Percentiles rank a stretch among this genome's conserved stretches.
Conservation (phyloP, 1,140 invertebrate species). For the Gonatopus flavifemur region DNA sequence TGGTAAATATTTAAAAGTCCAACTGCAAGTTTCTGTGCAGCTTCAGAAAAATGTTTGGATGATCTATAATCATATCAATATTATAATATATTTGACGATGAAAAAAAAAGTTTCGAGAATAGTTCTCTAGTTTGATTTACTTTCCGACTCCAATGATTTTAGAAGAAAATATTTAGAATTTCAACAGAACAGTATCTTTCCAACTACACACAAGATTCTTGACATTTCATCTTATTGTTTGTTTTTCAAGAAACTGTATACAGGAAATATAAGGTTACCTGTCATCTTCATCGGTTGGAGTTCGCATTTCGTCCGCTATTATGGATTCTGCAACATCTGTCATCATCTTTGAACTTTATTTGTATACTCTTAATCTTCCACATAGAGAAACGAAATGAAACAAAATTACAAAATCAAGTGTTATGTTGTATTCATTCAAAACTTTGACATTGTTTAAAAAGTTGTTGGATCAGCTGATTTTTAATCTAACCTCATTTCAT, state of each 20-base stretch:
- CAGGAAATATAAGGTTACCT: constrained; percentile 31
- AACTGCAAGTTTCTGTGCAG: constrained; percentile 37
- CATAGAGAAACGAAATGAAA: too few relatives aligned
- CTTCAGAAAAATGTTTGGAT: constrained; percentile 40
- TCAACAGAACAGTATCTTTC: too few relatives aligned
- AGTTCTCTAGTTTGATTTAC: not conserved
- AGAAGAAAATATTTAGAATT: not conserved
- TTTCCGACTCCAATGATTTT: not conserved
- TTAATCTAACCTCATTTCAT: too few relatives aligned
- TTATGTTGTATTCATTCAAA: too few relatives aligned
- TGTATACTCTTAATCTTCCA: not conserved
- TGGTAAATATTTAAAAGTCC: constrained; percentile 47
- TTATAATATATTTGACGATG: constrained; percentile 26
- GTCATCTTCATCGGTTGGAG: constrained; percentile 20
- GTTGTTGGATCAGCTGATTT: too few relatives aligned
- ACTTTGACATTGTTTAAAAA: too few relatives aligned
- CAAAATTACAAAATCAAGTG: too few relatives aligned
- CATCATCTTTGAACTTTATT: constrained; percentile 39
- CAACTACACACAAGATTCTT: too few relatives aligned
- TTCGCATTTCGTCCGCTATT: constrained; percentile 31
- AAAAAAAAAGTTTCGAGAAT: constrained; percentile 11
- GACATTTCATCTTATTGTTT: too few relatives aligned
- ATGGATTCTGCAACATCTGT: constrained; percentile 38
- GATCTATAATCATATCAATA: too few relatives aligned
- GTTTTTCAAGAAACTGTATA: constrained; percentile 2